phyloP scores from a whole-genome alignment of 2,888 invertebrate species.

The Baccha elongata region DNA sequence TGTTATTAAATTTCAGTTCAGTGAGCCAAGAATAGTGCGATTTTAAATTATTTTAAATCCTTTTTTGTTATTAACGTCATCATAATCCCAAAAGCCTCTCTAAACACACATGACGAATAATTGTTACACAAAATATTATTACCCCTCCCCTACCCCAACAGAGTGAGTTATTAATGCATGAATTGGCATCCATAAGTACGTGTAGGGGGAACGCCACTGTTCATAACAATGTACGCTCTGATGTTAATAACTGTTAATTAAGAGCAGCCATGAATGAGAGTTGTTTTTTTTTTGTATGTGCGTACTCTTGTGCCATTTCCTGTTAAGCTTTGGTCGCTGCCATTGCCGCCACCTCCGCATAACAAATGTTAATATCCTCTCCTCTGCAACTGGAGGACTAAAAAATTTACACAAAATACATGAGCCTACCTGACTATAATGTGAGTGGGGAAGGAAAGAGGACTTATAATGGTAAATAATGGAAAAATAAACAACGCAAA shows the following conservation, averaged over 20 bases:
- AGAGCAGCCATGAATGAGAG: conserved; percentile 42
- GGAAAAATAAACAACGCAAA: conserved; percentile 39
- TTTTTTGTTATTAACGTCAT: conserved; percentile 15
- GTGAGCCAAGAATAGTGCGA: neutral
- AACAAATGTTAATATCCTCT: conserved; percentile 33
- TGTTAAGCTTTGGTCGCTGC: conserved; percentile 27
- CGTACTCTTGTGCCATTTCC: conserved; percentile 14
- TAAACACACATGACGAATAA: conserved; percentile 23
- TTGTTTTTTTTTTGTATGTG: conserved; percentile 5
- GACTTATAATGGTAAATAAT: conserved; percentile 31
- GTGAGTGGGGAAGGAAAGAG: neutral
- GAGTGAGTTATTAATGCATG: conserved; percentile 48
- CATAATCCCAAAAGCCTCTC: conserved; percentile 23
- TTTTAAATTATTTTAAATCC: conserved; percentile 20
- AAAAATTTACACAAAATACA: conserved; percentile 8
- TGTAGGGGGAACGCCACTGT: conserved; percentile 10
- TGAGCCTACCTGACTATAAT: neutral
- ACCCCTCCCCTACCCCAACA: neutral
- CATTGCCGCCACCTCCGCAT: too few species aligned
- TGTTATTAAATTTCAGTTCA: conserved; percentile 7
- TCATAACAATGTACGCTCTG: conserved; percentile 41
- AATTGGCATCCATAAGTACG: conserved; percentile 10
- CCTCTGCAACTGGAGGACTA: conserved; percentile 3
- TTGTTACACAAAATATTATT: conserved; percentile 42
- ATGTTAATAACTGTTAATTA: conserved; percentile 66